phyloP scores from a whole-genome alignment of 2,113 vertebrate genomes.

The Choloepus hoffmanni region DNA sequence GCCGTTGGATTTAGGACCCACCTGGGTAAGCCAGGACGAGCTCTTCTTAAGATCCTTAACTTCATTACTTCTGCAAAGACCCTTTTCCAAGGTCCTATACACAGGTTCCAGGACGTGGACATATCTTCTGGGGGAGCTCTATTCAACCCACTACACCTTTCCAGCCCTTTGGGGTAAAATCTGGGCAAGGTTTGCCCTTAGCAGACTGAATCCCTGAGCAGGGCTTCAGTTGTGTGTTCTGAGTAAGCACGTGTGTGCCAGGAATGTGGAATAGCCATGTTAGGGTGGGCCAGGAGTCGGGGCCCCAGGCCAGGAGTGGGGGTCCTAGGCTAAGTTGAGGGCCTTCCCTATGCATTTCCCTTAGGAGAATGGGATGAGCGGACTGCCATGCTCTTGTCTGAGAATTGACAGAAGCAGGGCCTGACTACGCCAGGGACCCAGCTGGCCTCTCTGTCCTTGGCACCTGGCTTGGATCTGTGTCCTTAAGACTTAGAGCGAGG shows the following conservation, averaged over 20 bases:
- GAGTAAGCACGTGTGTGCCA: no score
- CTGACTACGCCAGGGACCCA: not conserved
- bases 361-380: not conserved
- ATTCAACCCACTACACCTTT: no score
- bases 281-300: not conserved
- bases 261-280: no score
- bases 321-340: accelerated
- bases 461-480: not conserved
- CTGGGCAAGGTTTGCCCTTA: not conserved
- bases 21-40: no score
- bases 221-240: not conserved
- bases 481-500: not conserved
- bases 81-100: no score
- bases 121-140: no score
- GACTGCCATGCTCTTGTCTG: not conserved
- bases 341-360: not conserved
- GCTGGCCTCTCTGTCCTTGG: not conserved
- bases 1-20: no score
- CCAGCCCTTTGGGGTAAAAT: no score
- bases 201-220: not conserved
- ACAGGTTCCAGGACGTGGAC: no score
- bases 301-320: not conserved
- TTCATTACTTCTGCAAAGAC: no score
- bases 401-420: not conserved
- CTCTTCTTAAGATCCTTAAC: no score